Base-by-base conservation (phyloP, 2,888 invertebrate genomes). In the Rotaria socialis region DNA sequence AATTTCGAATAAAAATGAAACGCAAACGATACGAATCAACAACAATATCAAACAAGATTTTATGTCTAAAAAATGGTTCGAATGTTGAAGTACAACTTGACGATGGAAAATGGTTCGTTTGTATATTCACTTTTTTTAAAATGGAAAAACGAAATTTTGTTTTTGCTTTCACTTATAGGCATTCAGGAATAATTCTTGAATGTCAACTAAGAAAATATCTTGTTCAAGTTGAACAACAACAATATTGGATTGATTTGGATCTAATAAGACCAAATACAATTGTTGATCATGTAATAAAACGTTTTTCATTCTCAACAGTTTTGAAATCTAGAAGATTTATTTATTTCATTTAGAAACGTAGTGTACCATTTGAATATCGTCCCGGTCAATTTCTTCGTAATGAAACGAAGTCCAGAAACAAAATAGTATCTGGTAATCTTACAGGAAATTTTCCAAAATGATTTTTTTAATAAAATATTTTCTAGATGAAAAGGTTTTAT, bases 81-180 rank as follows among this genome's bases (percentile, higher is more conserved):
- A 80, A 80, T 80, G 75, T 80, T 47, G 43, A 80, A 80, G 75
- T 47, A 22, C 75, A 80, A 80, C 75, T 80, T 41, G 47, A 80
- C 22, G 75, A 43, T 14, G 47, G 47, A 43, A 80, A 80, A 80
- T 80, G 75, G 75, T 80, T 47, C 10, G 7, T 24, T 22, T 14
- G 1, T 41, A 24, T 3, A 16, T 35, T 60, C 6, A 0, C 27
- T 60, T 60, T 27, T 1, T 3, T 60, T 2, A 35, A 35, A 35
- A 14, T 27, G 0, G 0, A 27, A 10, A 60, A 27, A 27, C 5
- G 10, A 22, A 41, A 43, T 75, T 75, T 4, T 27, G 1, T 67
- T 67, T 10, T 6, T 5, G 27, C 27, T 6, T 67, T 35, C 47
- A 50, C 50, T 8, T 11, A 50, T 47, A 80, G 75, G 75, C 47